Base-by-base conservation (phyloP, 2,888 invertebrate genomes). In the Chloroclystis v-ata region DNA sequence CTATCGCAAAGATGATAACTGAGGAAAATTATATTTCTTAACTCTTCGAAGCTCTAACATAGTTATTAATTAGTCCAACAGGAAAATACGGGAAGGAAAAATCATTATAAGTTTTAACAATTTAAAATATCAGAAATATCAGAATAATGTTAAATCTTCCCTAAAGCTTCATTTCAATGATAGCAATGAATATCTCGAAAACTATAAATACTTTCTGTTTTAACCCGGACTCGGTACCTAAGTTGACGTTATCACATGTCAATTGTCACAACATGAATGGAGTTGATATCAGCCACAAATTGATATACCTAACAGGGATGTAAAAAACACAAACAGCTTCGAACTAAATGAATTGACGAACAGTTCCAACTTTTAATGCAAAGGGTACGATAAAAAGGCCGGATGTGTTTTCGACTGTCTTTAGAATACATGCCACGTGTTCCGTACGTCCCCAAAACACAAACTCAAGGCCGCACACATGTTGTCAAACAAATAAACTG, bases 391-490 rank as follows among this genome's bases (percentile, higher is more conserved):
- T 49, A 44, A 57, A 53, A 54, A 52, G 58, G 59, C 66, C 61
- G 67, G 67, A 69, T 65, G 61, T 60, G 60, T 68, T 70, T 72
- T 70, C 69, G 63, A 20, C 63, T 49, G 56, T 54, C 53, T 59
- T 60, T 60, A 57, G 49, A 53, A 58, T 63, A 60, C 65, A 54
- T 59, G 60, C 72, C 75, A 74, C 71, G 72, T 75, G 74, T 72
- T 69, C 50, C 60, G 60, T 65, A 61, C 70, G 70, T 68, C 63
- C 66, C 68, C 54, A 55, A 53, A 54, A 66, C 65, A 56, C 54
- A 59, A 54, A 48, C 52, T 61, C 73, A 78, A 74, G 75, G 77
- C 65, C 75, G 64, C 68, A 63, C 68, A 67, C 67, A 64, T 75
- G 77, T 72, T 66, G 63, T 65, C 63, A 56, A 57, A 66, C 63